Evolutionary conservation across 2,113 vertebrate genomes (phyloP).

Genomic region (Melanerpes formicivorus): DNA sequence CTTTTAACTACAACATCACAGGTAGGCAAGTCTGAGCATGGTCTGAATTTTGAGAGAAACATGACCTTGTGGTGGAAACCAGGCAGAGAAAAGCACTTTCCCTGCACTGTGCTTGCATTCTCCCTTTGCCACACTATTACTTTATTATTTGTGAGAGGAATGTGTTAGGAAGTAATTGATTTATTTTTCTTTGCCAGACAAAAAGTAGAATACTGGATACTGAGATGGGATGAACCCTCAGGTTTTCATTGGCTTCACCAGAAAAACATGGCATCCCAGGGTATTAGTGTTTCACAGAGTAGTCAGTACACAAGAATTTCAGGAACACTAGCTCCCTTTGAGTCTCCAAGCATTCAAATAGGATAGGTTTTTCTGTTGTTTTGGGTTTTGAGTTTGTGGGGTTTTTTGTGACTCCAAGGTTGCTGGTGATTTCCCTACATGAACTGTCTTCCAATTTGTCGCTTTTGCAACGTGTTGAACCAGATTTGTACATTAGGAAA

Average conservation of each 20-base stretch:
- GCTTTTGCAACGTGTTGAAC: neutral
- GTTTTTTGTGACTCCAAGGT: neutral
- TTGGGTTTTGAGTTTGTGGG: no score
- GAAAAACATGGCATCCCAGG: neutral
- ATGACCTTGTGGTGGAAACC: neutral
- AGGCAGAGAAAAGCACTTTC: neutral
- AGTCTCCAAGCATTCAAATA: neutral
- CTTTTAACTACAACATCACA: constrained; percentile 10
- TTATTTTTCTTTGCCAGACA: neutral
- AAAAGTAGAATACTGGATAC: neutral
- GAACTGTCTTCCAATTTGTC: neutral
- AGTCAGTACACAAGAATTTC: neutral
- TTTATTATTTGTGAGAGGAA: neutral
- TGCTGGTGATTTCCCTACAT: neutral
- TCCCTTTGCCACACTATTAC: neutral
- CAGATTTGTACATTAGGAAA: neutral
- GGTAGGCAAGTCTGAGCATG: constrained; percentile 3
- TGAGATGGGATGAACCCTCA: neutral
- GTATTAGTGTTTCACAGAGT: neutral
- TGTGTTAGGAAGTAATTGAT: neutral
- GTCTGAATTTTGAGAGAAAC: constrained; percentile 35
- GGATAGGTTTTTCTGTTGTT: neutral
- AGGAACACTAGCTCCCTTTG: neutral
- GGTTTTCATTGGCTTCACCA: neutral
- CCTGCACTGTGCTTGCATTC: neutral